Evolutionary conservation across 2,888 invertebrate species (phyloP).

Genomic region (Frankliniella fusca): DNA sequence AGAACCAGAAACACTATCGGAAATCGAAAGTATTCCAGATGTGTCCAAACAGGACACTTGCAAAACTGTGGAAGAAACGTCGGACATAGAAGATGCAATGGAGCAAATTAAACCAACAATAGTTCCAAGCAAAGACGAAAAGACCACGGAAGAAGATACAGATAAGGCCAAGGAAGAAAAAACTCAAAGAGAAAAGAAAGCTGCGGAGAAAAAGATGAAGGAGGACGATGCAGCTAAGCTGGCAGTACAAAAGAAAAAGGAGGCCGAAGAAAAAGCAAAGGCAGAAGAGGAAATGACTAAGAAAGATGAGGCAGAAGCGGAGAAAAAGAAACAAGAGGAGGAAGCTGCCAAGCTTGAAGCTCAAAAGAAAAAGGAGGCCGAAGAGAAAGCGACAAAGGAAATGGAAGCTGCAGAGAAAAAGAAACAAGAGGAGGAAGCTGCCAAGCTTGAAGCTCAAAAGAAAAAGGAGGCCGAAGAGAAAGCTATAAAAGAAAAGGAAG

Average conservation of each 20-base stretch:
- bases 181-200: slow-evolving; percentile 38
- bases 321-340: slow-evolving; percentile 34
- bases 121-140: slow-evolving; percentile 28
- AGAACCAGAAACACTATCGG: slow-evolving; percentile 36
- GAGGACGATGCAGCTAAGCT: slow-evolving; percentile 31
- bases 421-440: slow-evolving; percentile 29
- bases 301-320: slow-evolving; percentile 33
- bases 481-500: slow-evolving; percentile 32
- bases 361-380: slow-evolving; percentile 45
- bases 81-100: background rate
- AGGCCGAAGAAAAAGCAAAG: slow-evolving; percentile 34
- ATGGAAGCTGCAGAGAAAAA: slow-evolving; percentile 32
- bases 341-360: slow-evolving; percentile 36
- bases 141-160: slow-evolving; percentile 37
- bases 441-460: slow-evolving; percentile 28
- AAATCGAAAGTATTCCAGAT: slow-evolving; percentile 34
- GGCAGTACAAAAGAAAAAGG: slow-evolving; percentile 31
- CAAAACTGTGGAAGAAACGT: background rate
- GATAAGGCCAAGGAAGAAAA: slow-evolving; percentile 40
- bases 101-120: background rate
- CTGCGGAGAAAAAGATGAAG: slow-evolving; percentile 27
- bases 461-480: slow-evolving; percentile 36
- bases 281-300: slow-evolving; percentile 38
- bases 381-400: slow-evolving; percentile 38
- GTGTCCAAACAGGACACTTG: background rate